Evolutionary conservation across 1,140 invertebrate genomes (phyloP).

Genomic region (Pollicipes pollicipes): DNA sequence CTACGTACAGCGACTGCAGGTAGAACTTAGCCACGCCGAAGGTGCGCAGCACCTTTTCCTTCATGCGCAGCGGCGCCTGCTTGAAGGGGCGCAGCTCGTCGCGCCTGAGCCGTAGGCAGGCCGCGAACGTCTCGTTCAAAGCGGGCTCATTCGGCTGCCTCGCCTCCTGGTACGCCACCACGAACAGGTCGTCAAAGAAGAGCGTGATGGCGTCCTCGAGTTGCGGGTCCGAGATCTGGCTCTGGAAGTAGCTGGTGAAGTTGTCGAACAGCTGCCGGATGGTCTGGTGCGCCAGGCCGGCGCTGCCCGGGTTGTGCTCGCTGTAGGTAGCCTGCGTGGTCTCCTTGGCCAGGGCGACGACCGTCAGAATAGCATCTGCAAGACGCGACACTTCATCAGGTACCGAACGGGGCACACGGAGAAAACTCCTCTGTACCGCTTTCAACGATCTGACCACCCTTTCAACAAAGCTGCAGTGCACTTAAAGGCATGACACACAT

Average conservation of each 20-base stretch:
- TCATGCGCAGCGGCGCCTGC: neutral
- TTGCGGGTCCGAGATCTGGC: neutral
- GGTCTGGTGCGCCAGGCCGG: no score
- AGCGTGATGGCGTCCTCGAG: neutral
- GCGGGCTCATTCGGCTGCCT: neutral
- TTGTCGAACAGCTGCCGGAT: neutral
- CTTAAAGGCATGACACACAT: no score
- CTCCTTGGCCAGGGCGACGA: no score
- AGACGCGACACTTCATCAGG: no score
- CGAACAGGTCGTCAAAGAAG: slow-evolving; percentile 2
- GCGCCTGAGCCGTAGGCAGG: neutral
- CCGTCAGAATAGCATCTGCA: no score
- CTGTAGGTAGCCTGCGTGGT: no score
- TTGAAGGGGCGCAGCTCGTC: neutral
- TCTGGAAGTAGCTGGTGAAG: slow-evolving; percentile 1
- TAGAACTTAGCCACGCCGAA: neutral
- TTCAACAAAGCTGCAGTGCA: no score
- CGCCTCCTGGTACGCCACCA: neutral
- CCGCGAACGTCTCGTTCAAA: neutral
- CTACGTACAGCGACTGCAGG: neutral
- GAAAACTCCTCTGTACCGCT: no score
- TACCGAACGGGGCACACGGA: no score
- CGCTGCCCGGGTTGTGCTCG: no score
- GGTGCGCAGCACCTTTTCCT: neutral
- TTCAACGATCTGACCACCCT: no score